Evolutionary conservation across 2,888 invertebrate species (phyloP), one percentile per base, ranked within the genome.

Genomic region (Drosophila diplacantha): DNA sequence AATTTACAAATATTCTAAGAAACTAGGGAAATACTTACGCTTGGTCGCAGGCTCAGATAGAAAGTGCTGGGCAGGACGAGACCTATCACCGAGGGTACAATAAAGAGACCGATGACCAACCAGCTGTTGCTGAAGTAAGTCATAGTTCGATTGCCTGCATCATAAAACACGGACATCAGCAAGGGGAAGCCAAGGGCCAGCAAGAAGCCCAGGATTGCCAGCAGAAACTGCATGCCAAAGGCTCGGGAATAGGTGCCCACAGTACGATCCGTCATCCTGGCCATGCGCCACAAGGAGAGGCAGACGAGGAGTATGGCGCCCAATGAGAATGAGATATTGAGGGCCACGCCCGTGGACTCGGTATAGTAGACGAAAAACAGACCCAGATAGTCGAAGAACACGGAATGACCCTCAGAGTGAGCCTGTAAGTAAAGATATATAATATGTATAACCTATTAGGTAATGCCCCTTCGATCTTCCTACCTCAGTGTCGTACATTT

Each of bases 311-410:
- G 71, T 0, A 91, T 83, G n/a, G 87, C 57, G 5, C 86, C 57
- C 0, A 88, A 24, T 0, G 88, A 88, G 1, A 90, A 58, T 7
- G 88, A 32, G 0, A 85, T 84, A 1, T 90, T 85, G 0, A 88
- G 29, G 0, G 87, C 77, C 43, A 89, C 84, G 0, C 90, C 89
- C 0, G 83, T 84, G 0, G 81, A 69, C 63, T 90, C 88, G 0
- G 92, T 90, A 80, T 94, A 95, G 52, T 89, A 88, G 3, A 95
- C 84, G 81, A 95, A 89, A 82, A 92, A 92, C 59, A 91, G 78
- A 32, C 94, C 93, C 67, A 94, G 84, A 60, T 92, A 90, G 85
- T 95, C 95, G 87, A 91, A 95, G 89, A 93, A 95, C 0, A 95
- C 91, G 4, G 91, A 89, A 9, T 87, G 84, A 18, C 89, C 85